Conservation (phyloP, 2,888 invertebrate species). For the Lithosia quadra region DNA sequence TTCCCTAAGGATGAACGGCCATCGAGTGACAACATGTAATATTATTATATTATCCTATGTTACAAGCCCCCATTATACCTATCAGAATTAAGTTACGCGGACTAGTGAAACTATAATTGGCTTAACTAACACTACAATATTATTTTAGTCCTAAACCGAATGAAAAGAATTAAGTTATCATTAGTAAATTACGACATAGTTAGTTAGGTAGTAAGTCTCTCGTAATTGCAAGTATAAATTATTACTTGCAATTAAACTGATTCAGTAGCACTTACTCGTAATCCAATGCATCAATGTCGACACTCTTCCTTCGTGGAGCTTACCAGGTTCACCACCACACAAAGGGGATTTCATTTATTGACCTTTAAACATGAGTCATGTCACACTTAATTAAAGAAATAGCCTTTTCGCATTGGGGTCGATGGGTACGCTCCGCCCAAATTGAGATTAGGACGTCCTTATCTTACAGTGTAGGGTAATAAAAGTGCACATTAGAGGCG, state of each 20-base stretch:
- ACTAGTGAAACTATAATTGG: not conserved
- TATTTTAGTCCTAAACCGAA: not conserved
- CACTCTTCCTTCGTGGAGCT: conserved; percentile 33
- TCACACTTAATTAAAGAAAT: conserved; percentile 56
- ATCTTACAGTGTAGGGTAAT: conserved; percentile 71
- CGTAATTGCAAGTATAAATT: conserved; percentile 47
- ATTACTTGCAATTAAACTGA: conserved; percentile 52
- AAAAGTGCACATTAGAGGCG: conserved; percentile 78
- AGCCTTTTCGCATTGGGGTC: conserved; percentile 55
- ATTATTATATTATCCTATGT: too few relatives aligned
- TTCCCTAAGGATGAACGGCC: too few relatives aligned
- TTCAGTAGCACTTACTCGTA: conserved; percentile 44
- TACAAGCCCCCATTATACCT: too few relatives aligned
- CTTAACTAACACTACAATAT: not conserved
- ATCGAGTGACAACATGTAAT: too few relatives aligned
- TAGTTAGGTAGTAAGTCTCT: conserved; percentile 26
- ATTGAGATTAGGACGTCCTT: conserved; percentile 64
- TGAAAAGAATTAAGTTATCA: too few relatives aligned
- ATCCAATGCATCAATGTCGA: conserved; percentile 44
- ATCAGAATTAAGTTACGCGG: too few relatives aligned
- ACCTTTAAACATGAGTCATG: conserved; percentile 55
- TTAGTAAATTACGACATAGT: conserved; percentile 14
- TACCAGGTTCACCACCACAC: conserved; percentile 28
- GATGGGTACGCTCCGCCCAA: conserved; percentile 45
- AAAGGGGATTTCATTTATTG: conserved; percentile 39